phyloP scores from a whole-genome alignment of 2,113 vertebrate genomes.

The Diadophis punctatus region DNA sequence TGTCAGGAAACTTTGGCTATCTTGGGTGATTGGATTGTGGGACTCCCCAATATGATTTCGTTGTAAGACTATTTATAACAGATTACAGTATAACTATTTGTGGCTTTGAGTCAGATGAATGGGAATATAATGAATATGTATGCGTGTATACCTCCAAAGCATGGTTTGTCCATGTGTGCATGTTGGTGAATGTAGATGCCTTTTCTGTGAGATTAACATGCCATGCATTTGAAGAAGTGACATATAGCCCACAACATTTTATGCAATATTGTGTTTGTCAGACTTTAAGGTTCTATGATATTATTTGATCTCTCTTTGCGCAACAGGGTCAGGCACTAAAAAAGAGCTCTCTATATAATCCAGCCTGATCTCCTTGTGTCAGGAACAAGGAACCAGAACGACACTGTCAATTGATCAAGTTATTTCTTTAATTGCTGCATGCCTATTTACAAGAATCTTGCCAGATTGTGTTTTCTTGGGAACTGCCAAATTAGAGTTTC shows the following conservation, averaged over 20 bases:
- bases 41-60: neutral
- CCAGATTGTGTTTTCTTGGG: neutral
- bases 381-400: no score
- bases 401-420: neutral
- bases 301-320: neutral
- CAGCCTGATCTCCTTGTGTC: neutral
- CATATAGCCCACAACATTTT: neutral
- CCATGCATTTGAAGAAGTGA: neutral
- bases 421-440: neutral
- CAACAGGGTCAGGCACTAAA: neutral
- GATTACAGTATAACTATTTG: neutral
- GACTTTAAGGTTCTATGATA: neutral
- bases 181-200: neutral
- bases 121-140: neutral
- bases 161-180: neutral
- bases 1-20: constrained; percentile 34
- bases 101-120: neutral
- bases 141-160: neutral
- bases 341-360: neutral
- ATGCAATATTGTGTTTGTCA: neutral
- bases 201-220: neutral
- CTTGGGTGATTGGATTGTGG: neutral
- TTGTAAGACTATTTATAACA: neutral
- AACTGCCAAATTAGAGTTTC: neutral
- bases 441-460: neutral